Evolutionary conservation across 1,140 invertebrate genomes (phyloP).

Genomic region (Solenopsis fugax): DNA sequence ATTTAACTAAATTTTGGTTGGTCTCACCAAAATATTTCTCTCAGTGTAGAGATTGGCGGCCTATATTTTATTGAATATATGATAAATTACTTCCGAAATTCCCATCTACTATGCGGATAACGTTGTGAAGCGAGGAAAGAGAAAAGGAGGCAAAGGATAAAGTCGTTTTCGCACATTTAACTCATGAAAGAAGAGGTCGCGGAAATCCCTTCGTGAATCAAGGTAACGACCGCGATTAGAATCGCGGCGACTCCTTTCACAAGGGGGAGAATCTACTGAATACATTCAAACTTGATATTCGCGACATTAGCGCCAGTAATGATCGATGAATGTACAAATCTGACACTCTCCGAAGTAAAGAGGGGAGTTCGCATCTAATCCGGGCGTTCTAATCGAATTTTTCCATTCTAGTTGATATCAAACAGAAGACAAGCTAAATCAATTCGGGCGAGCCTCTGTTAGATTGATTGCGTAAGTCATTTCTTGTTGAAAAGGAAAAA

Average conservation of each 20-base stretch:
- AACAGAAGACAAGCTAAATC: background rate
- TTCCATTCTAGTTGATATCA: background rate
- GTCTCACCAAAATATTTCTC: too few species aligned
- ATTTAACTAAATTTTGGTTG: too few species aligned
- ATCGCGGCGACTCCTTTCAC: conserved; percentile 61
- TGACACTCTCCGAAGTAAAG: background rate
- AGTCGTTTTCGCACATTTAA: conserved; percentile 25
- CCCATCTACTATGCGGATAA: conserved; percentile 8
- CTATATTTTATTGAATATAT: conserved; percentile 74
- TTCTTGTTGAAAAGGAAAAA: background rate
- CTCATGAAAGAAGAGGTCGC: conserved; percentile 17
- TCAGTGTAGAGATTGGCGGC: conserved; percentile 52
- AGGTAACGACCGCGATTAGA: conserved; percentile 53
- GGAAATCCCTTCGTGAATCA: conserved; percentile 62
- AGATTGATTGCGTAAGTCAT: background rate
- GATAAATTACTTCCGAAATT: conserved; percentile 72
- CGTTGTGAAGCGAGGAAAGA: background rate
- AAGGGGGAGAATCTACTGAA: conserved; percentile 1
- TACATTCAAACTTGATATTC: conserved; percentile 15
- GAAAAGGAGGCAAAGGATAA: background rate
- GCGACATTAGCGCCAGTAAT: conserved; percentile 25
- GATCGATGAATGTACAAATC: conserved; percentile 33
- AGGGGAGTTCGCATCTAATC: background rate
- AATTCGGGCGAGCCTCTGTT: background rate
- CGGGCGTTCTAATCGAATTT: background rate